Conservation (phyloP, 2,888 invertebrate genomes). For the Lithophane ornitopus region DNA sequence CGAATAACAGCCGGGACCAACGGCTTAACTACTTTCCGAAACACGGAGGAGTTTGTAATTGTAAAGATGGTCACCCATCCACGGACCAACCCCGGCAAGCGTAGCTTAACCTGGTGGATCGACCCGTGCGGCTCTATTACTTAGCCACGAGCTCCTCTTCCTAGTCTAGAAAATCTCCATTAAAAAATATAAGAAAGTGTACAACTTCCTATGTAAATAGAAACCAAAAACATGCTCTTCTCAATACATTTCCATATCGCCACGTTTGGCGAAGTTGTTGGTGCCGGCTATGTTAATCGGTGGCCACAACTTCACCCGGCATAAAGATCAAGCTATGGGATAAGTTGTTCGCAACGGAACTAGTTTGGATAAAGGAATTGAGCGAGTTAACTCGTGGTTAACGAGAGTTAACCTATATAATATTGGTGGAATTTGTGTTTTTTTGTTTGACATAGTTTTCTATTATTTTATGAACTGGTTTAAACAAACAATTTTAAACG, state of each 20-base stretch:
- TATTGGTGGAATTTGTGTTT: neutral
- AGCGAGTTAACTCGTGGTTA: neutral
- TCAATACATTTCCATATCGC: slow-evolving; percentile 28
- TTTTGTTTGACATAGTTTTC: neutral
- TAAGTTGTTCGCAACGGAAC: neutral
- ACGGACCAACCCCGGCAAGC: too few relatives aligned
- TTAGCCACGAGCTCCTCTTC: too few relatives aligned
- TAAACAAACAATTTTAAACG: too few relatives aligned
- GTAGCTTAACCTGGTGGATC: too few relatives aligned
- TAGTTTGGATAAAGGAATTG: slow-evolving; percentile 9
- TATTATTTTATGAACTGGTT: too few relatives aligned
- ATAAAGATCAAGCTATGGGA: slow-evolving; percentile 29
- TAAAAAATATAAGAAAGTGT: neutral
- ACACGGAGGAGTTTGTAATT: too few relatives aligned
- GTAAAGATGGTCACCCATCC: too few relatives aligned
- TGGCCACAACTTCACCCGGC: slow-evolving; percentile 13
- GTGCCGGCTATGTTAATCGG: slow-evolving; percentile 28
- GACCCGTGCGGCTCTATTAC: too few relatives aligned
- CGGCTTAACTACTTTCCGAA: too few relatives aligned
- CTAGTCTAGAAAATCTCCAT: neutral
- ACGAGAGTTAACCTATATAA: neutral
- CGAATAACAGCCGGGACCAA: too few relatives aligned
- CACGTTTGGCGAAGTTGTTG: slow-evolving; percentile 14
- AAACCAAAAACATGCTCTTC: slow-evolving; percentile 19
- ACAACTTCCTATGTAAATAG: slow-evolving; percentile 4